A percentile compares a stretch with the other conserved stretches of the same genome.
Conservation (phyloP, 2,113 vertebrate species). For the Oreocharis arfaki region DNA sequence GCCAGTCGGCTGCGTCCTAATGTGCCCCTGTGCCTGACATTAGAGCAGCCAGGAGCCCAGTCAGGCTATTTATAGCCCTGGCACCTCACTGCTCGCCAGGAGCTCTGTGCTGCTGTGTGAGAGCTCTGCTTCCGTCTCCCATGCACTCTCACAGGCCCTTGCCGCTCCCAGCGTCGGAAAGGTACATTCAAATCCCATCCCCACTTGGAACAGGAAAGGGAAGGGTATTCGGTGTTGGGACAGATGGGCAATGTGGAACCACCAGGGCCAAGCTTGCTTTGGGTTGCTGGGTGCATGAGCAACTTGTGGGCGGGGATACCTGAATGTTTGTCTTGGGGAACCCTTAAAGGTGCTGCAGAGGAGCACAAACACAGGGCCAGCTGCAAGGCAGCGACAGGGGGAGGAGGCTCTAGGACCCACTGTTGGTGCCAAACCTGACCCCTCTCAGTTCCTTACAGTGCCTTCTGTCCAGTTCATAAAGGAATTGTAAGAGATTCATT, state of each 20-base stretch:
- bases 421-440: not conserved
- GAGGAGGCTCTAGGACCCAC: not conserved
- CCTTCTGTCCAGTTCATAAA: not conserved
- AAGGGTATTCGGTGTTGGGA: not conserved
- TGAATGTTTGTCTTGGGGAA: not conserved
- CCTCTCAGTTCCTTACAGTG: not conserved
- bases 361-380: not conserved
- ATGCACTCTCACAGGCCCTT: not conserved
- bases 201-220: not conserved
- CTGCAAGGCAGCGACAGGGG: not conserved
- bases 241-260: fast-evolving
- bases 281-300: not conserved
- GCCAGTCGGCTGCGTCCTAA: not conserved
- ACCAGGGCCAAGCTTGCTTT: not conserved
- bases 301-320: not conserved
- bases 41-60: not conserved
- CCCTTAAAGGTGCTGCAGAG: not conserved
- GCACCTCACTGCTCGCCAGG: not conserved
- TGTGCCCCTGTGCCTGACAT: not conserved
- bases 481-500: not conserved
- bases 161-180: not conserved
- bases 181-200: constrained; percentile 3
- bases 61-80: constrained; percentile 18
- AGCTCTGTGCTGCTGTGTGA: not conserved
- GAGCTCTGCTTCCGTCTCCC: not conserved